Conservation (phyloP, 1,140 invertebrate species). For the Sycophila sp. region DNA sequence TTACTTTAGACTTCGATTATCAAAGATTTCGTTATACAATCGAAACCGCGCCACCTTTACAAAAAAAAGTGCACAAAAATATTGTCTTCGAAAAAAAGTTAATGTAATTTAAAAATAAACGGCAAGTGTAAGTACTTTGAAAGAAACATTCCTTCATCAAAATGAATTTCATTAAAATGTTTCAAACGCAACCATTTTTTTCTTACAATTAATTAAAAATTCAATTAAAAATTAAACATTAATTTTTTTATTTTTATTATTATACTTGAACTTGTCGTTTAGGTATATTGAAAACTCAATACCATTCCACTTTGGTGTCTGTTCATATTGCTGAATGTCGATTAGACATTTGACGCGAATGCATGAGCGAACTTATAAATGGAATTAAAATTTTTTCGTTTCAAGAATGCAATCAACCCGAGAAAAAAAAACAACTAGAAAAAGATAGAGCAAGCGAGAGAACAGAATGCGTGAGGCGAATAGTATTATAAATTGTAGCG, state of each 20-base stretch:
- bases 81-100: no score
- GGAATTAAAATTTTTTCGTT: not conserved
- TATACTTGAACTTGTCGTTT: no score
- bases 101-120: not conserved
- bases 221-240: no score
- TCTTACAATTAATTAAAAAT: no score
- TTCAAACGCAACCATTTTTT: no score
- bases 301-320: conserved; percentile 18
- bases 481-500: conserved; percentile 19
- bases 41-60: not conserved
- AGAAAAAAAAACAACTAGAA: not conserved
- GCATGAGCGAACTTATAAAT: not conserved
- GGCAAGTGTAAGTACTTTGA: conserved; percentile 14
- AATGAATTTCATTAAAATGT: no score
- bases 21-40: not conserved
- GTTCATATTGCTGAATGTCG: not conserved
- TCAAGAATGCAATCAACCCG: no score
- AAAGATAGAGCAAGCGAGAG: not conserved
- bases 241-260: no score
- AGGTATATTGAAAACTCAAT: no score
- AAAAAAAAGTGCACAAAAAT: no score
- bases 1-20: not conserved
- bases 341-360: no score
- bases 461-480: not conserved
- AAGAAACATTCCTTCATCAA: conserved; percentile 1